Base-by-base conservation (phyloP, 2,888 invertebrate species). In the Eudemis profundana region DNA sequence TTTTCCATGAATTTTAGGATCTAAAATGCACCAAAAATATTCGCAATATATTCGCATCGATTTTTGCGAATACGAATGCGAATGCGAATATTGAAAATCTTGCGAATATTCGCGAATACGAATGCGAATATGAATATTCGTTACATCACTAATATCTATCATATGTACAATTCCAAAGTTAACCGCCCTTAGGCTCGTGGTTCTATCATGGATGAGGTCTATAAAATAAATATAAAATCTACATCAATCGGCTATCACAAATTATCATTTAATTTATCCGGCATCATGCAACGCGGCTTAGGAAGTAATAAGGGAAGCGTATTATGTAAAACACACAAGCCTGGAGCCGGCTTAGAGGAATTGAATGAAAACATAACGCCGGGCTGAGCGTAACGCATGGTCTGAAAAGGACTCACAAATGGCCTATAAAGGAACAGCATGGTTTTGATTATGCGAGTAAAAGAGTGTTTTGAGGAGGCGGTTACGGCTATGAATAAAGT, bases 301-400 rank as follows among this genome's bases (percentile, higher is more conserved):
- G 10, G 36, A 12, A 36, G 19, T 12, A 36, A 42, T 27, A 54
- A 3, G 8, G 5, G 14, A 10, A 49, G 5, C 14, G 40, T 23
- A 42, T 54, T 53, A 54, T 54, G 23, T 54, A 42, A 54, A 27
- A 23, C n/a, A 42, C 42, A 17, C 17, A 53, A 38, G 36, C 23
- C 40, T 5, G 4, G 12, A 15, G 23, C 23, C 15, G 36, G 10
- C 54, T 42, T 8, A 10, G 23, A 10, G 54, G 27, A 42, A 42
- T 42, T 27, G 42, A 21, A 53, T 38, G 53, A 42, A 54, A 40
- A 54, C 54, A 42, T 54, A 27, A 54, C 12, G 27, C 27, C 19
- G 10, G 12, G 33, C 50, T 33, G 27, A 14, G n/a, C 21, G 46
- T 21, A 49, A 19, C 19, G 50, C 33, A 33, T 3, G 50, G 50